Base-by-base conservation (phyloP, 2,888 invertebrate species). In the Andrena haemorrhoa region DNA sequence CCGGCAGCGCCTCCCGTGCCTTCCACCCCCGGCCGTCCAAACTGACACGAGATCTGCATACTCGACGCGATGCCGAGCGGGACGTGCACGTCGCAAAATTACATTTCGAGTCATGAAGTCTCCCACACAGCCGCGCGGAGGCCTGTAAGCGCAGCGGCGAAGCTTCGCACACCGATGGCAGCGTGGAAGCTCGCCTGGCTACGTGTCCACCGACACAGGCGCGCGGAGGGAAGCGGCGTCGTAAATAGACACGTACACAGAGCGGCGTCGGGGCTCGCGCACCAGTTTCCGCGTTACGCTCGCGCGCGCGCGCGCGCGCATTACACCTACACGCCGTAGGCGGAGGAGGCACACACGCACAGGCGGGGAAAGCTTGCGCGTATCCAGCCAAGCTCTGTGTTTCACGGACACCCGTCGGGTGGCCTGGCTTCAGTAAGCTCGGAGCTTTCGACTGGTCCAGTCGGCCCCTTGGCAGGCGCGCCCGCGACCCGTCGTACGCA, bases 381-480 rank as follows among this genome's bases (percentile, higher is more conserved):
- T 81, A 87, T 77, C 86, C 82, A 85, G 83, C 83, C 85, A 85
- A 89, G 86, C 87, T 88, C 75, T 71, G 73, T 74, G 78, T 84
- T 85, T 84, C 87, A 75, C 84, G 81, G 79, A 88, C 88, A 87
- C 88, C 85, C 89, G 80, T 84, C 82, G 83, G 82, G 49, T 85
- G 84, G 84, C 90, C 82, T 82, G 85, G 79, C 90, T 89, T 93
- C 93, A 93, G 93, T 93, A 91, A 93, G 93, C 93, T 92, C 90
- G 87, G 90, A 93, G 92, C 93, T 93, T 92, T 91, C 89, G 89
- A 85, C 85, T 92, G 91, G 91, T 90, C 79, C 89, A 87, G 86
- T 87, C 79, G 74, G 2, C 23, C 26, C 20, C 53, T 5, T 29
- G 33, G 12, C 35, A 20, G 6, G 47, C 16, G 29, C 41, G 29